Evolutionary conservation across 2,888 invertebrate species (phyloP), one percentile per base, ranked within the genome.

Genomic region (Timema podura): DNA sequence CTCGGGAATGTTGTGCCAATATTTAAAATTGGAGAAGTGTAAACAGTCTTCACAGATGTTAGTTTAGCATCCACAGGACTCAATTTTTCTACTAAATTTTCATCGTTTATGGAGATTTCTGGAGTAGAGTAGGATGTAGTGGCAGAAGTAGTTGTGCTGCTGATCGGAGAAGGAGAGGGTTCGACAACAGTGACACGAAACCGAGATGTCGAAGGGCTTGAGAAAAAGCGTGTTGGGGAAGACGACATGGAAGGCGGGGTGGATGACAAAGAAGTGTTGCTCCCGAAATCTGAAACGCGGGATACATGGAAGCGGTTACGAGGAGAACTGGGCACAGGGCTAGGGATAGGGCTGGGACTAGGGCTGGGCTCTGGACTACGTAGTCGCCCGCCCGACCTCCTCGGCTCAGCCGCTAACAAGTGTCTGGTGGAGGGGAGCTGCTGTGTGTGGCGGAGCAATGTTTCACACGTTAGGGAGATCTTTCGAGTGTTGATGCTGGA

Each of bases 401-500:
- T 79, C 71, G 81, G 80, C 72, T 81, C 81, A 67, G 78, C 78
- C 75, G 76, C 75, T 61, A 78, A 70, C 70, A 76, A 76, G 68
- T 77, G 75, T 72, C 75, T 74, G 72, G 75, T 57, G 74, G 75
- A 73, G 70, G 76, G 73, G 68, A 75, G 75, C 65, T 74, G 74
- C 70, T 77, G 72, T 66, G 76, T 75, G 51, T 74, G 73, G 68
- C 74, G 73, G 72, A 71, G 78, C 76, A 83, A 80, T 79, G 86
- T 85, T 80, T 88, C 88, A 79, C 90, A 90, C 9, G 90, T 90
- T 76, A 91, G 84, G 76, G 90, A 90, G 77, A 90, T 90, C 82
- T 90, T 90, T 76, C 91, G 82, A 73, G 85, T 85, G 66, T 78
- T 80, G 74, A 78, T 78, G 76, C 78, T 79, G 75, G 77, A 78